Percentiles rank a stretch among this genome's conserved stretches.
Conservation (phyloP, 2,113 vertebrate species). For the Antechinus flavipes region DNA sequence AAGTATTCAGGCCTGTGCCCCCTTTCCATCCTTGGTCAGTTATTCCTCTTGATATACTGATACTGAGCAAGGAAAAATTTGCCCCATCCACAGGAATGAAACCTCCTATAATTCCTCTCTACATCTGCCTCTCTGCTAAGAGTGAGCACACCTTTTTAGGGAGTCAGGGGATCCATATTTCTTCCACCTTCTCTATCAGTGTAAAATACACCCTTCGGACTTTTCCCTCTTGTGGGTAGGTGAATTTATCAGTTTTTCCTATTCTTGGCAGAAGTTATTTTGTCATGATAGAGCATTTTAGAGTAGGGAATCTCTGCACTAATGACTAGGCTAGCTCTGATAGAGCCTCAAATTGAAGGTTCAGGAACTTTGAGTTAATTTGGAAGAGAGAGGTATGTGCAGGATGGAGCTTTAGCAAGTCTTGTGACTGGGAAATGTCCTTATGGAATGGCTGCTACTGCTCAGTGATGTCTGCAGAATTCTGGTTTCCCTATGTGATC, state of each 20-base stretch:
- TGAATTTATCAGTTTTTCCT: neutral
- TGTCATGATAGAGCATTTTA: neutral
- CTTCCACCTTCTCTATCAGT: no score
- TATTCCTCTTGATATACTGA: neutral
- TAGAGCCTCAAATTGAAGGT: neutral
- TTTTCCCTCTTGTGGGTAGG: neutral
- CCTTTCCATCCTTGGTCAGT: accelerated
- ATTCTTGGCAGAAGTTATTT: neutral
- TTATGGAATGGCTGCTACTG: neutral
- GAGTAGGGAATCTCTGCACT: neutral
- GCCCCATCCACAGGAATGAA: neutral
- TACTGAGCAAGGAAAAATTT: neutral
- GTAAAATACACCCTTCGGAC: neutral
- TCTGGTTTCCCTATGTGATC: neutral
- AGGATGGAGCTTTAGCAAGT: neutral
- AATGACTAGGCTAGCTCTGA: accelerated
- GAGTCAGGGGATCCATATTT: no score
- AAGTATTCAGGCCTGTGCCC: neutral
- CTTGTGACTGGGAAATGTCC: neutral
- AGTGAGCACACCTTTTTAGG: no score
- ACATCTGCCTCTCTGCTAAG: no score
- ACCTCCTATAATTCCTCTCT: neutral
- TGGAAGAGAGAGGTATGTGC: neutral
- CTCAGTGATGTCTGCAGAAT: neutral
- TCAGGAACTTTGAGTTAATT: neutral